Evolutionary conservation across 2,113 vertebrate species (phyloP).

Genomic region (Cranoglanis bouderius): DNA sequence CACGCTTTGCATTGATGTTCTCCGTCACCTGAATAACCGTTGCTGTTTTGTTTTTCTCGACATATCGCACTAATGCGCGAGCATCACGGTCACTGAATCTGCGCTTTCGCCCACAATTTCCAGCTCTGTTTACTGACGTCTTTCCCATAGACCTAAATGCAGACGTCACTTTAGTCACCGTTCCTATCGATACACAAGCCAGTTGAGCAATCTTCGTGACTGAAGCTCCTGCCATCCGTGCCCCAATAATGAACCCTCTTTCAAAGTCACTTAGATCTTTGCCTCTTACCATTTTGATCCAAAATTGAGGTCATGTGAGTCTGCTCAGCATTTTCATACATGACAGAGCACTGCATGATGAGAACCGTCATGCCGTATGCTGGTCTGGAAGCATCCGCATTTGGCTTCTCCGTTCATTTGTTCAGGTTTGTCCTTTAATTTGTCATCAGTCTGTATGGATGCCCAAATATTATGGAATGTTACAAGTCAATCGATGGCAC

Average conservation of each 20-base stretch:
- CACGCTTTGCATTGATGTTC: background rate
- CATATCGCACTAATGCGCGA: background rate
- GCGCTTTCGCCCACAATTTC: constrained; percentile 7
- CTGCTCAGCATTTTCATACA: background rate
- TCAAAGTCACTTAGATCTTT: constrained; percentile 26
- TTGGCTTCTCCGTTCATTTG: background rate
- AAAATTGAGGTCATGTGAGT: background rate
- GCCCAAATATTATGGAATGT: background rate
- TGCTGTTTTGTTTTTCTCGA: background rate
- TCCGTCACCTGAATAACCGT: constrained; percentile 11
- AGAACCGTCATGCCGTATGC: background rate
- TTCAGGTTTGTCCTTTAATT: background rate
- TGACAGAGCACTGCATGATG: background rate
- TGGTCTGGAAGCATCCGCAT: background rate
- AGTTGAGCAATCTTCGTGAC: background rate
- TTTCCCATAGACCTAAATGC: background rate
- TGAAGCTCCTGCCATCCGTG: constrained; percentile 21
- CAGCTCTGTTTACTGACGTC: constrained; percentile 8
- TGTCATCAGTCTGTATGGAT: background rate
- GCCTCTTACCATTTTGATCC: background rate
- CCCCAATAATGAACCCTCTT: constrained; percentile 22
- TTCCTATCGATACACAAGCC: background rate
- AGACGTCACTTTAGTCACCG: constrained; percentile 5
- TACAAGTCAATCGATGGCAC: background rate
- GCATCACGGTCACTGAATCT: background rate